Evolutionary conservation across 2,888 invertebrate species (phyloP).

Genomic region (Eumacrocentrus americanus): DNA sequence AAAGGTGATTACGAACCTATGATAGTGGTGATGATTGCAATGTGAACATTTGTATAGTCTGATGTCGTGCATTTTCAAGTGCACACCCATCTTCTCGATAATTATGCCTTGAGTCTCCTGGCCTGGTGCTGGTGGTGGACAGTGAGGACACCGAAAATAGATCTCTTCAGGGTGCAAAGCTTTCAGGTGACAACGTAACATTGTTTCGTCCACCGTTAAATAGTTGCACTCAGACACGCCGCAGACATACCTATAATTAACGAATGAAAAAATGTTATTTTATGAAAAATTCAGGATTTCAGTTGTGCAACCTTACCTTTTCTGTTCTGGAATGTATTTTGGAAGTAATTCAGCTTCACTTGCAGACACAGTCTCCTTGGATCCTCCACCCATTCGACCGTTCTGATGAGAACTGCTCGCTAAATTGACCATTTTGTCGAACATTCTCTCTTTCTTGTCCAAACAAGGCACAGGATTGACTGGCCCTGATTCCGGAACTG

Average conservation of each 20-base stretch:
- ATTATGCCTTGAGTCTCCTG: constrained; percentile 63
- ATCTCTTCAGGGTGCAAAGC: constrained; percentile 71
- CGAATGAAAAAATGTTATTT: neutral
- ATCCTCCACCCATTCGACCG: constrained; percentile 59
- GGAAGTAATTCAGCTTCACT: constrained; percentile 48
- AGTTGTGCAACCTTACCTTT: constrained; percentile 44
- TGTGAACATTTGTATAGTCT: constrained; percentile 75
- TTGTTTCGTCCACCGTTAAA: constrained; percentile 73
- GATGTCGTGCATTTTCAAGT: constrained; percentile 78
- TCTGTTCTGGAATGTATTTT: constrained; percentile 56
- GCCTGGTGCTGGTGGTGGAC: constrained; percentile 66
- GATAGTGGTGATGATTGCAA: constrained; percentile 73
- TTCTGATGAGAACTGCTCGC: constrained; percentile 72
- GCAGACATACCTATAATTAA: constrained; percentile 69
- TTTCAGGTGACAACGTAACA: constrained; percentile 75
- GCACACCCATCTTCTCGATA: constrained; percentile 71
- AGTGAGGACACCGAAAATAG: constrained; percentile 75
- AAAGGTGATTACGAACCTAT: constrained; percentile 54
- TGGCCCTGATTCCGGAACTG: constrained; percentile 72
- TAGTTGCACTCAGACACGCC: constrained; percentile 75
- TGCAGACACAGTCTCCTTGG: constrained; percentile 40
- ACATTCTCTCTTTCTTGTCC: constrained; percentile 78
- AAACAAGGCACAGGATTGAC: constrained; percentile 84
- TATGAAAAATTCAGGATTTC: neutral
- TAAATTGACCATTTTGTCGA: constrained; percentile 84